Evolutionary conservation across 2,797 vertebrate genomes (phyloP), one percentile per base, ranked within the genome.

Genomic region (Limosa lapponica): DNA sequence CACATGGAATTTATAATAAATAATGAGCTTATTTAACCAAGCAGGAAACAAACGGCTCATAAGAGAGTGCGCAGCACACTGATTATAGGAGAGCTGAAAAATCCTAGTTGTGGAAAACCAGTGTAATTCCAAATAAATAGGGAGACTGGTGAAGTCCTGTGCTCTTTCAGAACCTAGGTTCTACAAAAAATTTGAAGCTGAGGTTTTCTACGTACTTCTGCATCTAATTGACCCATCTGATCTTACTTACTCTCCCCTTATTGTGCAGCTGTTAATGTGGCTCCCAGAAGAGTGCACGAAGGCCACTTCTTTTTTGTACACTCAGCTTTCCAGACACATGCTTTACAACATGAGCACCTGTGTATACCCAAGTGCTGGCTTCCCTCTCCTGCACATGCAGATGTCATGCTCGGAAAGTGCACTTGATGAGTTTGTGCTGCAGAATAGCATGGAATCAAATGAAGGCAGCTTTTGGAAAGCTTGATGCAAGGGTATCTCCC

Each of bases 151-250:
- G 37, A 82, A 84, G 37, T 75, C 30, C 39, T n/a, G 32, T 93
- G 46, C 72, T 85, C 44, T 70, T 87, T 65, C 64, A 52, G n/a
- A 89, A 64, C 30, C 15, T 28, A 37, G 16, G 25, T 41, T 69
- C 49, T 61, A 48, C 44, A 82, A 49, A 66, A 87, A 90, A 66
- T 39, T 75, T 41, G 41, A 52, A 82, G 16, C 59, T 84, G 80
- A 75, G 54, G 24, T 71, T 90, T 90, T 49, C 41, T 16, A 23
- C 70, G 87, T 80, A 43, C 5, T 94, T 77, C 30, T 90, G 78
- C 71, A 87, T 96, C 74, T 93, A 28, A 82, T 55, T 96, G 78
- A 95, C 93, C 81, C 70, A 23, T 80, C 34, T 85, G 86, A 84
- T 89, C 66, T 92, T 95, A 44, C 78, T 82, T 82, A 61, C 36